Conservation (phyloP, 2,888 invertebrate species). For the Leptinotarsa haldemani region DNA sequence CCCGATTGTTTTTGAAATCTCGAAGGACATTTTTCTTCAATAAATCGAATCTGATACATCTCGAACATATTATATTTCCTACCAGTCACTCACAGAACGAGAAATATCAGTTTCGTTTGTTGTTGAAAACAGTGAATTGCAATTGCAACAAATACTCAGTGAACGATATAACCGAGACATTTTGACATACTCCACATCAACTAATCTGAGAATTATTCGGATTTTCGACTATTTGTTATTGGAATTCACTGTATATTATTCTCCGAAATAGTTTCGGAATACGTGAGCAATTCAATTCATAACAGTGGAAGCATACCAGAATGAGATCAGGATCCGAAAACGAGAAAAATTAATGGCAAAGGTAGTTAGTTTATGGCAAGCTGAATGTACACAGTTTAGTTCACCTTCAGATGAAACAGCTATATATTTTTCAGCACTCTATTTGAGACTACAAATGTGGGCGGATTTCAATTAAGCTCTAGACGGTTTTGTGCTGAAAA, state of each 20-base stretch:
- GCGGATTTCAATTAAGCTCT: background rate
- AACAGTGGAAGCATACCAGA: background rate
- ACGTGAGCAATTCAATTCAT: background rate
- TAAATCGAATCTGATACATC: background rate
- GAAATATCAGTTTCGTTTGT: constrained; percentile 1
- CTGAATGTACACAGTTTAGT: background rate
- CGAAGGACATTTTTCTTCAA: background rate
- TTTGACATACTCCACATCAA: background rate
- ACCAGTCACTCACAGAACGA: background rate
- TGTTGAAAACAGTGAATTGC: background rate
- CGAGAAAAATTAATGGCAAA: background rate
- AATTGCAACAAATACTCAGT: background rate
- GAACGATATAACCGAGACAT: background rate
- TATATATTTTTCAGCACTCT: background rate
- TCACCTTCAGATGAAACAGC: background rate
- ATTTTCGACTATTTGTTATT: background rate
- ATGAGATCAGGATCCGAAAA: constrained; percentile 5
- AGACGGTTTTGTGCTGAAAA: background rate
- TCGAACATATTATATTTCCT: background rate
- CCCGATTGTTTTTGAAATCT: background rate
- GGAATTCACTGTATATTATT: background rate
- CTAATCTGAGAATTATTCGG: background rate
- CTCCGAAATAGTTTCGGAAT: constrained; percentile 1
- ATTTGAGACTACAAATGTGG: background rate
- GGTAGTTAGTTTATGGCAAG: background rate